Base-by-base conservation (phyloP, 37 sponge, comb jelly and placozoan genomes). In the Geodia barretti region DNA sequence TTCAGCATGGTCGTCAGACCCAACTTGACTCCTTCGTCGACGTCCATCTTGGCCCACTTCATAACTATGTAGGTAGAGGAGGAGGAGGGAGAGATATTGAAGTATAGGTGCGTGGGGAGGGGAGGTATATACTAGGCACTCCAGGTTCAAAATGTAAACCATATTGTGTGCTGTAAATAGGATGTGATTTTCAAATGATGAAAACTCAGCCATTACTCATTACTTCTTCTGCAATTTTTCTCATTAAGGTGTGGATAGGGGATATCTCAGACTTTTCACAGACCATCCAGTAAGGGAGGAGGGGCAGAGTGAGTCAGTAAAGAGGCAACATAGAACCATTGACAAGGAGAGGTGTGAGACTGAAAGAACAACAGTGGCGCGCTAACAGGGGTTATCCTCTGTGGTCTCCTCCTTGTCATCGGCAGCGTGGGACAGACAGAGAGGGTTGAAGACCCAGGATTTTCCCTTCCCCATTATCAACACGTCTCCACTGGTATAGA, bases 401-500 rank as follows among this genome's bases (percentile, higher is more conserved):
- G n/a, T 47, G 54, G 7, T 14, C 54, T 47, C 54, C 14, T 47
- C 54, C 54, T 47, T 34, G 40, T 60, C 78, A 25, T 73, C 82
- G 31, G 86, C 68, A 34, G 86, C 82, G n/a, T 73, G 78, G 21
- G 32, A 36, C 30, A 90, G 72, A 39, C 82, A 75, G 20, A 79
- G 70, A 0, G 89, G 89, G 41, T 92, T 92, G 83, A 81, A 84
- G 5, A 85, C 84, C 93, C 93, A 92, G 20, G 79, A 64, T 61
- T 54, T 40, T 0, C 86, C 86, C 24, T 88, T 88, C 61, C 84
- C 87, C 23, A 32, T 59, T 11, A 91, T 81, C 19, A 87, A 33
- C 20, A 77, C 66, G 47, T 87, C 92, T 47, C 87, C 84, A 25
- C 63, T 43, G 25, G 72, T 34, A 60, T 75, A 88, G 19, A 92